Percentiles rank a stretch among this genome's conserved stretches.
Conservation (phyloP, 2,888 invertebrate species). For the Amphipoea oculea region DNA sequence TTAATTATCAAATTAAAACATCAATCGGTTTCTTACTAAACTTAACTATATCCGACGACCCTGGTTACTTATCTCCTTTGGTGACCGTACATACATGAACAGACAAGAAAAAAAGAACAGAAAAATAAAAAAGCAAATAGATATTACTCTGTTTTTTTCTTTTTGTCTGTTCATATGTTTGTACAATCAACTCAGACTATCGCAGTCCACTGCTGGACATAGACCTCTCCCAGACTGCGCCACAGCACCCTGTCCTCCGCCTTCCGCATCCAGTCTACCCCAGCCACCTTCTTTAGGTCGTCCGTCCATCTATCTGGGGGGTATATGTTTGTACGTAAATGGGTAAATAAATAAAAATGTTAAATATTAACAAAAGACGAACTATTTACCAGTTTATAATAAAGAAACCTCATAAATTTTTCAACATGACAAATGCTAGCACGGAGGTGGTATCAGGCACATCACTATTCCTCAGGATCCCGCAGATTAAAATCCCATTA, state of each 20-base stretch:
- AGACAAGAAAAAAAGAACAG: background rate
- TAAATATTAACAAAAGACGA: background rate
- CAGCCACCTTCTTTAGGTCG: no score
- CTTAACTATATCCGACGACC: no score
- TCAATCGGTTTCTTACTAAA: no score
- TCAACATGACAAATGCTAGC: conserved; percentile 20
- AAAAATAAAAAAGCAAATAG: background rate
- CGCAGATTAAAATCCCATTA: conserved; percentile 61
- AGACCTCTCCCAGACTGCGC: no score
- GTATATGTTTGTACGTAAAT: background rate
- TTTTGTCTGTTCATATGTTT: background rate
- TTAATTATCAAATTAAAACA: no score
- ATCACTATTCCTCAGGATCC: conserved; percentile 48
- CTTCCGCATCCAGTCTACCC: no score
- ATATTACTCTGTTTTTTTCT: background rate
- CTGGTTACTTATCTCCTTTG: no score
- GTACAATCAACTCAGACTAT: no score
- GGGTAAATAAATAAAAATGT: background rate
- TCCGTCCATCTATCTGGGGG: no score
- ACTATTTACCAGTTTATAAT: background rate
- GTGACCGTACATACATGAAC: background rate
- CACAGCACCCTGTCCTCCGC: no score
- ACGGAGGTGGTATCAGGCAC: conserved; percentile 12
- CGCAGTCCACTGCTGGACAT: no score
- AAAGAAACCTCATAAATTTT: conserved; percentile 9